phyloP scores from a whole-genome alignment of 2,888 invertebrate species.

The Heliconius erato region DNA sequence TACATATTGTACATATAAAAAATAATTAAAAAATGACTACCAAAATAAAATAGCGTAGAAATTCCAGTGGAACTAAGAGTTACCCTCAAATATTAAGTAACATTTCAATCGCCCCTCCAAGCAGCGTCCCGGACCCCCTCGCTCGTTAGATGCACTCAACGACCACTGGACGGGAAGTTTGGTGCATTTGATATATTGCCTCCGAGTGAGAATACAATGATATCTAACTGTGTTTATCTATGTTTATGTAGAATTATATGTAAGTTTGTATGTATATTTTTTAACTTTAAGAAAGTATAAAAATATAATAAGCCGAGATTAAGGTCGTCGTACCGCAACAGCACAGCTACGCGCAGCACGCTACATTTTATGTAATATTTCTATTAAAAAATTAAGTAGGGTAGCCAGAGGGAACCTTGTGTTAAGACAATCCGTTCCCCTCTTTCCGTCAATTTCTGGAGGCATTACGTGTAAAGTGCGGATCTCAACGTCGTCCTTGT shows the following conservation, averaged over 20 bases:
- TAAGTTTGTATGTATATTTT: neutral
- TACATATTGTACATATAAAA: no score
- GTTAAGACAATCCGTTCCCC: no score
- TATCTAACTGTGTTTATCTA: neutral
- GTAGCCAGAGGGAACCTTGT: no score
- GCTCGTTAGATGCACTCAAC: constrained; percentile 32
- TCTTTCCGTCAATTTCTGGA: no score
- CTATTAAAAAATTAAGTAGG: no score
- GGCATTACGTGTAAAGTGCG: no score
- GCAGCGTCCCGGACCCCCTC: constrained; percentile 23
- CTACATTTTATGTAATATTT: no score
- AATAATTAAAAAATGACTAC: neutral
- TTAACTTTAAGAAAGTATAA: neutral
- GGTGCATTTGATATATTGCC: constrained; percentile 31
- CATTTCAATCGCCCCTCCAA: constrained; percentile 26
- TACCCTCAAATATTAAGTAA: constrained; percentile 32
- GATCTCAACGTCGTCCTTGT: no score
- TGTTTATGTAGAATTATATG: neutral
- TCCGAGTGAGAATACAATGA: constrained; percentile 11
- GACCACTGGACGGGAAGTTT: constrained; percentile 30
- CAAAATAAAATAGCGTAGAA: neutral
- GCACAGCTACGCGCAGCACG: no score
- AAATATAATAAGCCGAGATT: no score
- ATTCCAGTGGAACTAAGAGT: neutral
- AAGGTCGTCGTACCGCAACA: no score